Evolutionary conservation across 1,140 invertebrate species (phyloP), one percentile per base, ranked within the genome.

Genomic region (Drosophila lini): DNA sequence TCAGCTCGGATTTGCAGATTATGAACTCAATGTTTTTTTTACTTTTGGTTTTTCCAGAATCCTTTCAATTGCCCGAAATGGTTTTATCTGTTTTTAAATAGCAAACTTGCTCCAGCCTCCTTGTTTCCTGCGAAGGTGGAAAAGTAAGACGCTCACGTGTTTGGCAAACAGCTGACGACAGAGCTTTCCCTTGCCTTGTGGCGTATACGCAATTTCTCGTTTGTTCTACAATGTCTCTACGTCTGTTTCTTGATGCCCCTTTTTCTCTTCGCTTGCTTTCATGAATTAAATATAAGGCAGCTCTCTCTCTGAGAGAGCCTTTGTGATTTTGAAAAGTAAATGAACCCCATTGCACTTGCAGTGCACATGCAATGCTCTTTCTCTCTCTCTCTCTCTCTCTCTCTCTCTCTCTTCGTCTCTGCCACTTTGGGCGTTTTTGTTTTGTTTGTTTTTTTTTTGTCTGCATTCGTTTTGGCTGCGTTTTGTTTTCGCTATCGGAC

Each of bases 401-500:
- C 36, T 64, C 74, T 28, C 10, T 34, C 31, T 56, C 40, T 34
- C 38, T 28, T 15, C 36, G 22, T 64, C 74, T 68, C 47, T 47
- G 34, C 5, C 55, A 53, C 32, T 40, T 10, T 62, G 9, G 25
- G 25, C 25, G 25, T 28, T 28, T 5, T 5, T 28, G 25, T 28
- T 28, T 28, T 28, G 25, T 28, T 28, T 28, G 25, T 28, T 28
- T 28, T 28, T 28, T 28, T 28, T 86, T 86, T 86, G 83, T 76
- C 83, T 88, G 83, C 82, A 76, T 86, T 81, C 82, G 75, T 79
- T 88, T 85, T 86, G 78, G 74, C 74, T 78, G 81, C 78, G 62
- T 82, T 86, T 86, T 74, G 75, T 56, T 58, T 75, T 64, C 53
- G 71, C 34, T 76, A 5, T 28, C 25, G 5, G 25, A 28, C 25